Evolutionary conservation across 2,113 vertebrate genomes (phyloP).

Genomic region (Eptesicus fuscus): DNA sequence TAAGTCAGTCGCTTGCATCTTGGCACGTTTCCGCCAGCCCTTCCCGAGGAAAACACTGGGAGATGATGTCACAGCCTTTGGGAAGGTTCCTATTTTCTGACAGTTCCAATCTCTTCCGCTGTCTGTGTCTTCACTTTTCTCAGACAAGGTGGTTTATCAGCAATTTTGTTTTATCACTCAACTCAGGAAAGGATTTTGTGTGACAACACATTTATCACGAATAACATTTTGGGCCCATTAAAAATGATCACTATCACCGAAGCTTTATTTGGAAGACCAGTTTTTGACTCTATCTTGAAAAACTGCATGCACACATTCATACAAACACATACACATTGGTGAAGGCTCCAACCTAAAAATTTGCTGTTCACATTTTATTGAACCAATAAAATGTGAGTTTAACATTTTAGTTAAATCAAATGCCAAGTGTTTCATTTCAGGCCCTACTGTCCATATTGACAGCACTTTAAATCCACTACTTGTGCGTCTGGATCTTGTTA

Average conservation of each 20-base stretch:
- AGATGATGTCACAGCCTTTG: slow-evolving; percentile 48
- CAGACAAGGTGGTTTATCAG: slow-evolving; percentile 52
- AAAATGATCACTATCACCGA: background rate
- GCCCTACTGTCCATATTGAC: slow-evolving; percentile 51
- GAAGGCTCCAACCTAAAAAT: slow-evolving; percentile 39
- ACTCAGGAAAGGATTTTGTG: slow-evolving; percentile 67
- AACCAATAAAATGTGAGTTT: slow-evolving; percentile 63
- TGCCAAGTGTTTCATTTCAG: slow-evolving; percentile 63
- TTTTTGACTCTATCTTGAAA: slow-evolving; percentile 1
- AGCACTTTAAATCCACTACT: slow-evolving; percentile 57
- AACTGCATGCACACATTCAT: background rate
- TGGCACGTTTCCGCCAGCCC: background rate
- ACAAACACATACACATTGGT: background rate
- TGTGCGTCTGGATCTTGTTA: slow-evolving; percentile 67
- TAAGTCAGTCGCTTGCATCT: slow-evolving; percentile 28
- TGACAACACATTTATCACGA: background rate
- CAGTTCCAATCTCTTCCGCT: slow-evolving; percentile 69
- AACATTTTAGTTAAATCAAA: slow-evolving; percentile 55
- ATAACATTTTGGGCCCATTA: background rate
- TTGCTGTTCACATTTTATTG: slow-evolving; percentile 61
- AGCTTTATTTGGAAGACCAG: background rate
- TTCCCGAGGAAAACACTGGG: background rate
- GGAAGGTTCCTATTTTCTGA: slow-evolving; percentile 66
- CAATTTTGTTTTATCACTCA: slow-evolving; percentile 75
- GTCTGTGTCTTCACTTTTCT: slow-evolving; percentile 59